These are phyloP conservation scores for Nycticorax nycticorax DNA, from an alignment of 2,113 vertebrate species.

Conservation along the genomic window DNA sequence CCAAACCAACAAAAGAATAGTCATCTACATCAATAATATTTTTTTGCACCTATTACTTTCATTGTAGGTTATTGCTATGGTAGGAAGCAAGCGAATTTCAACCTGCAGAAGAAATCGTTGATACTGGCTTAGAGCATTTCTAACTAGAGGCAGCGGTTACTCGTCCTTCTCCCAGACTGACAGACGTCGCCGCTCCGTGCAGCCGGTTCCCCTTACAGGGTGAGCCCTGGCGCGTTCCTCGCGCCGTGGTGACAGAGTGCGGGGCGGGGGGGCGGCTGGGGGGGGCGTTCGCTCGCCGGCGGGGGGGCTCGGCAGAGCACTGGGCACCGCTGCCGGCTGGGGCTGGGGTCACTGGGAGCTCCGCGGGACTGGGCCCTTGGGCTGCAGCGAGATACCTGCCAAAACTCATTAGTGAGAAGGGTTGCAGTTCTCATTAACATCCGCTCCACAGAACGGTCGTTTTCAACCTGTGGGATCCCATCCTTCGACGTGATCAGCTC, in stretches of 20 bases:
- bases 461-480: not conserved
- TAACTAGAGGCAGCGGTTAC: not conserved
- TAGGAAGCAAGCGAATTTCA: not conserved
- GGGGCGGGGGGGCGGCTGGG: accelerated
- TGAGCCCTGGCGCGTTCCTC: not conserved
- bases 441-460: not conserved
- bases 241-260: accelerated
- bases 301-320: accelerated
- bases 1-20: not conserved
- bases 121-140: not conserved
- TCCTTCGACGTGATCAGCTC: not conserved
- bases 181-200: no score
- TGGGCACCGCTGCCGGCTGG: not conserved
- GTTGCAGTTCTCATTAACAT: not conserved
- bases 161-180: not conserved
- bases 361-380: not conserved
- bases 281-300: accelerated
- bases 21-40: not conserved
- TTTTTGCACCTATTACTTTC: not conserved
- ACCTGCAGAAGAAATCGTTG: not conserved
- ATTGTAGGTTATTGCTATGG: not conserved
- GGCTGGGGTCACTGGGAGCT: not conserved
- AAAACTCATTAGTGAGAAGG: not conserved
- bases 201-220: no score
- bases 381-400: not conserved